Percentiles rank a stretch among this genome's conserved stretches.
phyloP scores from a whole-genome alignment of 2,113 vertebrate species.

The Sorex fumeus region DNA sequence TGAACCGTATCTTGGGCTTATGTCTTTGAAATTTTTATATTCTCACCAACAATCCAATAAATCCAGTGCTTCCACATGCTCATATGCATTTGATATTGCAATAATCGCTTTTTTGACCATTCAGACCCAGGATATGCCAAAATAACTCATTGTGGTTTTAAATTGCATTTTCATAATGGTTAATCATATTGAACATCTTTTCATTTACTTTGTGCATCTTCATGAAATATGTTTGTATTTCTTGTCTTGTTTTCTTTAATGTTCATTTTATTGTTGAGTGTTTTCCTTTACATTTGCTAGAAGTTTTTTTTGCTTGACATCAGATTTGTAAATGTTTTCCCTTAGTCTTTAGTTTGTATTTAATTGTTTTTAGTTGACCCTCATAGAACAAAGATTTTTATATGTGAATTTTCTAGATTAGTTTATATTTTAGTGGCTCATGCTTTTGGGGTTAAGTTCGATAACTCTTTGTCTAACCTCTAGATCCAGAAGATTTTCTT shows the following conservation, averaged over 20 bases:
- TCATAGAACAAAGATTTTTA: background rate
- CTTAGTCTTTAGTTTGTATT: background rate
- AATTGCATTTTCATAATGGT: background rate
- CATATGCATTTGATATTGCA: background rate
- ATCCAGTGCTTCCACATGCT: background rate
- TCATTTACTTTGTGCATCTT: background rate
- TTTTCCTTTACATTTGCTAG: background rate
- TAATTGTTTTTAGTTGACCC: background rate
- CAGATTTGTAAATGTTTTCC: background rate
- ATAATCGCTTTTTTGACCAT: background rate
- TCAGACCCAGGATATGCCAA: background rate
- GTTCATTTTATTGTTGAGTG: background rate
- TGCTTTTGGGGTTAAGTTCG: background rate
- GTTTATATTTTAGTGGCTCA: background rate
- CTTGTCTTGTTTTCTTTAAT: background rate
- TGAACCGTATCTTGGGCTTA: too few species aligned
- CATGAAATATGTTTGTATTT: background rate
- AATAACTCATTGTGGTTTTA: background rate
- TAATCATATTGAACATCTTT: background rate
- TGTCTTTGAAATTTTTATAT: background rate
- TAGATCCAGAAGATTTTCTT: background rate
- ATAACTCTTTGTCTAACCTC: background rate
- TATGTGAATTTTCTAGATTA: background rate
- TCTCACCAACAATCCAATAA: background rate
- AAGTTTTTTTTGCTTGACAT: background rate